Percentiles rank a stretch among this genome's conserved stretches.
These are phyloP conservation scores for Microctonus hyperodae DNA, from an alignment of 2,888 invertebrate genomes.

Conservation along the genomic window DNA sequence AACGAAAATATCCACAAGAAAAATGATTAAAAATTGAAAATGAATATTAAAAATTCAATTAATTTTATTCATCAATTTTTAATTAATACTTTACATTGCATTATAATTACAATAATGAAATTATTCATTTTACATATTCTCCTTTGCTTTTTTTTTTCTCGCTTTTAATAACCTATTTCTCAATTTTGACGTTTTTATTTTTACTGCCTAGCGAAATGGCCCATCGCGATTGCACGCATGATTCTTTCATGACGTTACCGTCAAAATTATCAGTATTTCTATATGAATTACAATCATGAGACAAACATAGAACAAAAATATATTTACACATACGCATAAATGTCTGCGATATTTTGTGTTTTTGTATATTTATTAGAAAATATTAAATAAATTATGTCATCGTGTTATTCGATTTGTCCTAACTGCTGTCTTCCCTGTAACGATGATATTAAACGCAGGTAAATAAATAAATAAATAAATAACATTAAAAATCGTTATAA, in stretches of 20 bases:
- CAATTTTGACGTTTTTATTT: background rate
- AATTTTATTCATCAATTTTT: too few species aligned
- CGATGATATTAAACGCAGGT: conserved; percentile 45
- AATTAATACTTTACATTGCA: too few species aligned
- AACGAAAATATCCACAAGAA: too few species aligned
- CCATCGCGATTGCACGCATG: background rate
- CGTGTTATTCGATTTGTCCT: conserved; percentile 41
- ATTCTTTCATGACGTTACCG: background rate
- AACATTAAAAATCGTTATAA: conserved; percentile 1
- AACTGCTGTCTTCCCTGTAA: conserved; percentile 40
- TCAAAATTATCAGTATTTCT: background rate
- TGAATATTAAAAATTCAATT: too few species aligned
- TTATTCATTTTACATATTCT: background rate
- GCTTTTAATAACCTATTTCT: background rate
- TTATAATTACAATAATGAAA: background rate
- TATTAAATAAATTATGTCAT: conserved; percentile 34
- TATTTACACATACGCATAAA: background rate
- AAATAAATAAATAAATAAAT: conserved; percentile 25
- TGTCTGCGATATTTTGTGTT: background rate
- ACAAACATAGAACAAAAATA: background rate
- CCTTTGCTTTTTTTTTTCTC: background rate
- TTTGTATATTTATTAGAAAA: background rate
- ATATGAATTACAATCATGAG: background rate
- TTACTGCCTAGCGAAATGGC: background rate
- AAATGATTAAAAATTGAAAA: too few species aligned